These are phyloP conservation scores for Crypturellus undulatus DNA, from an alignment of 2,113 vertebrate species.

Conservation along the genomic window DNA sequence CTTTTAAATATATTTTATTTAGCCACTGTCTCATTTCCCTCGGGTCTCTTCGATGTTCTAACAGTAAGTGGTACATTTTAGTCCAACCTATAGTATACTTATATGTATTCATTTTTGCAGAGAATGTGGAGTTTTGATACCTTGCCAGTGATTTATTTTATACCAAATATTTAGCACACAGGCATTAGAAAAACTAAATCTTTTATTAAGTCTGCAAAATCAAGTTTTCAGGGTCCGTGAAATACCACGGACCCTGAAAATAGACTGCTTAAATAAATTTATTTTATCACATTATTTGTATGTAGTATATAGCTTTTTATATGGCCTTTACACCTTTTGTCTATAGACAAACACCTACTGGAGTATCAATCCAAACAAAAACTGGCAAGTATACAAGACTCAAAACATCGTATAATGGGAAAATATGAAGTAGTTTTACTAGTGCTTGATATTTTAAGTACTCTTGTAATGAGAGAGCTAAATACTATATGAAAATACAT, in stretches of 20 bases:
- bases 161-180: neutral
- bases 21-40: neutral
- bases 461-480: neutral
- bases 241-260: no score
- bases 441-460: neutral
- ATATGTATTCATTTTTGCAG: neutral
- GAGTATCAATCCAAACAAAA: neutral
- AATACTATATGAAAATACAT: neutral
- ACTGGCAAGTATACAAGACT: neutral
- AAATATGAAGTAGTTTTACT: neutral
- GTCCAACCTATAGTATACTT: neutral
- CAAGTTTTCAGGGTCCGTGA: neutral
- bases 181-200: neutral
- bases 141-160: neutral
- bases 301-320: neutral
- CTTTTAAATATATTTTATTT: constrained; percentile 23
- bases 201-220: constrained; percentile 11
- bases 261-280: neutral
- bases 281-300: neutral
- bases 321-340: neutral
- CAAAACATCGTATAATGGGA: neutral
- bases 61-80: neutral
- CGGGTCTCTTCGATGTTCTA: neutral
- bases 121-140: neutral
- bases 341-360: neutral